Conservation (phyloP, 2,113 vertebrate genomes). For the Cephalopholis sonnerati region DNA sequence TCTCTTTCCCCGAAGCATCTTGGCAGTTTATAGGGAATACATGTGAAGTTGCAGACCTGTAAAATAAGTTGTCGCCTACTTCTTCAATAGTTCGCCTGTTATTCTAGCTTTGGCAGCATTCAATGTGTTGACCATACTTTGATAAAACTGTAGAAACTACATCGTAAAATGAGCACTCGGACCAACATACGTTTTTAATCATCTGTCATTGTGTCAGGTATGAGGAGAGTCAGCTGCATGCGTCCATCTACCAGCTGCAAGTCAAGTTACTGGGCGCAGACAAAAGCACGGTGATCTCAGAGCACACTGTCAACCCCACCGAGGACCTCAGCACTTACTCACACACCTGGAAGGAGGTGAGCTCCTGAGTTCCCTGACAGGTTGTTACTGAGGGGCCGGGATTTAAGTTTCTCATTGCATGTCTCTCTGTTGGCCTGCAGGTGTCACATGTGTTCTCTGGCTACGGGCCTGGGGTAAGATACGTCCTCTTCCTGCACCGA, state of each 20-base stretch:
- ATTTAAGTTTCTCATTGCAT: conserved; percentile 15
- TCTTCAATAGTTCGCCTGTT: background rate
- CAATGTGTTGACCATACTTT: background rate
- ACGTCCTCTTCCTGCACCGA: conserved; percentile 86
- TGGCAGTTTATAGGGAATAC: background rate
- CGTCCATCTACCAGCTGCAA: conserved; percentile 86
- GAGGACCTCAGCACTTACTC: conserved; percentile 76
- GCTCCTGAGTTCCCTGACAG: background rate
- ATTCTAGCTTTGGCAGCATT: background rate
- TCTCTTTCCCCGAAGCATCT: background rate
- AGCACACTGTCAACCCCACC: conserved; percentile 74
- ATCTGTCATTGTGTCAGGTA: conserved; percentile 80
- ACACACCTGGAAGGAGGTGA: conserved; percentile 85
- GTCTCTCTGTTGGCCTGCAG: conserved; percentile 65
- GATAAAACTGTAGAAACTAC: too few relatives aligned
- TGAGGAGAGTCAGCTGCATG: conserved; percentile 88
- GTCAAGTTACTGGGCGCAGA: conserved; percentile 87
- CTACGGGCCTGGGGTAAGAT: conserved; percentile 84
- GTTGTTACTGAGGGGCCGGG: accelerated
- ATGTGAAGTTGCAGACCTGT: background rate
- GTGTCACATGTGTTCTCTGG: conserved; percentile 83
- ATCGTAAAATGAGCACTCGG: background rate
- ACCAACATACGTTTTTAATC: background rate
- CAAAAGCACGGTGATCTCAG: conserved; percentile 80
- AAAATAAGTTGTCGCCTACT: background rate